phyloP scores from a whole-genome alignment of 2,797 vertebrate species.

The Petrocephalus sullivani region DNA sequence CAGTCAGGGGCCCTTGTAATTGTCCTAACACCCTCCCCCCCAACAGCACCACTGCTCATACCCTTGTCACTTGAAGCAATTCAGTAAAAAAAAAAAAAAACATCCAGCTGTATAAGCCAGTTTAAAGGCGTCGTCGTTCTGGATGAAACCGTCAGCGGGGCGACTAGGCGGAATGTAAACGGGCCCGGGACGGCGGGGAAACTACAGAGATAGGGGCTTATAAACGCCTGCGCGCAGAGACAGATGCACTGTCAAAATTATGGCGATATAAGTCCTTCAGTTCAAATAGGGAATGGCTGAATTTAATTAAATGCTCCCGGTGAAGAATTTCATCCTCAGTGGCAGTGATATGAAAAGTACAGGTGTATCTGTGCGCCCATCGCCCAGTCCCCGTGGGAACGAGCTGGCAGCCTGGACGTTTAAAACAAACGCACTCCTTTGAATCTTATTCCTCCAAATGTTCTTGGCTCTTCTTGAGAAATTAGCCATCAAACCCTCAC shows the following conservation, averaged over 20 bases:
- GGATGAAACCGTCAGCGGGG: background rate
- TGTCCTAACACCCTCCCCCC: too few species aligned
- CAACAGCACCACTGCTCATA: background rate
- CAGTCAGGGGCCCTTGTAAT: too few species aligned
- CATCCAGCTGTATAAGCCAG: background rate
- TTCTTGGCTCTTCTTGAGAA: constrained; percentile 20
- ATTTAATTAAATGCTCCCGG: constrained; percentile 17
- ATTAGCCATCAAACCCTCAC: constrained; percentile 32
- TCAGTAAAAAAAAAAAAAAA: background rate
- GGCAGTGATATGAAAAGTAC: background rate
- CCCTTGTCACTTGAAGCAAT: background rate
- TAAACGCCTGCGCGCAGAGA: background rate
- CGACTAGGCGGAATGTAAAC: background rate
- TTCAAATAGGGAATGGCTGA: background rate
- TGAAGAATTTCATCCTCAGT: constrained; percentile 11
- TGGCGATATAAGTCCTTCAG: background rate
- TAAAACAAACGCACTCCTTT: constrained; percentile 3
- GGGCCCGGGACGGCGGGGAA: background rate
- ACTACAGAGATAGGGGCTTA: constrained; percentile 46
- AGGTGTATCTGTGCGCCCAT: background rate
- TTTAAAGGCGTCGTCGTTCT: background rate
- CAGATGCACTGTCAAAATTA: constrained; percentile 6
- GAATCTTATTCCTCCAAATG: constrained; percentile 12
- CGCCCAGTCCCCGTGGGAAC: background rate
- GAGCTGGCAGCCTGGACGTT: background rate